Evolutionary conservation across 2,888 invertebrate species (phyloP).

Genomic region (Lamproptera curius): DNA sequence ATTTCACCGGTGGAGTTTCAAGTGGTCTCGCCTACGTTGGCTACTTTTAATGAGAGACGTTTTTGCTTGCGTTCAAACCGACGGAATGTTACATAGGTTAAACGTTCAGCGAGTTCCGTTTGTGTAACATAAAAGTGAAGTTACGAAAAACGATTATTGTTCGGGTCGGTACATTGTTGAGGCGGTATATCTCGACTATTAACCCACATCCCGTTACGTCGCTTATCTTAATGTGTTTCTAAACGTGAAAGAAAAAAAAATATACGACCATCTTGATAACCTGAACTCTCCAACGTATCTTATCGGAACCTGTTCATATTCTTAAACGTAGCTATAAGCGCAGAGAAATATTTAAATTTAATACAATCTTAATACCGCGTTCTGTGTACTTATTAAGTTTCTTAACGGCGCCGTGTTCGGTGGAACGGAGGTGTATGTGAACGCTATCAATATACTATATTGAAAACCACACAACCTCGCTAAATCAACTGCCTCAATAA

Average conservation of each 20-base stretch:
- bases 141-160: neutral
- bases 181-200: neutral
- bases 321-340: neutral
- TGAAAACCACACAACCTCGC: constrained; percentile 66
- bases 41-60: constrained; percentile 69
- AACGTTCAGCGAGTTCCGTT: too few species aligned
- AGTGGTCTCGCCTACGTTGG: constrained; percentile 53
- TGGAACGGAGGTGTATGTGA: constrained; percentile 42
- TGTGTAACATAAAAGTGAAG: too few species aligned
- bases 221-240: neutral
- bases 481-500: constrained; percentile 68
- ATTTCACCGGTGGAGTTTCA: constrained; percentile 57
- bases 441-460: constrained; percentile 51
- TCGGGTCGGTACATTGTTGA: neutral
- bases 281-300: neutral
- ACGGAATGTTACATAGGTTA: too few species aligned
- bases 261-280: constrained; percentile 2
- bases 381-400: constrained; percentile 33
- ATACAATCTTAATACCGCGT: constrained; percentile 4
- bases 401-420: constrained; percentile 36
- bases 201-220: neutral
- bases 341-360: constrained; percentile 3
- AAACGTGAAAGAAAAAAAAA: neutral
- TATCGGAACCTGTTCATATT: neutral
- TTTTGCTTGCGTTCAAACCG: constrained; percentile 37